Conservation (phyloP, 2,113 vertebrate species). For the Eretmochelys imbricata region DNA sequence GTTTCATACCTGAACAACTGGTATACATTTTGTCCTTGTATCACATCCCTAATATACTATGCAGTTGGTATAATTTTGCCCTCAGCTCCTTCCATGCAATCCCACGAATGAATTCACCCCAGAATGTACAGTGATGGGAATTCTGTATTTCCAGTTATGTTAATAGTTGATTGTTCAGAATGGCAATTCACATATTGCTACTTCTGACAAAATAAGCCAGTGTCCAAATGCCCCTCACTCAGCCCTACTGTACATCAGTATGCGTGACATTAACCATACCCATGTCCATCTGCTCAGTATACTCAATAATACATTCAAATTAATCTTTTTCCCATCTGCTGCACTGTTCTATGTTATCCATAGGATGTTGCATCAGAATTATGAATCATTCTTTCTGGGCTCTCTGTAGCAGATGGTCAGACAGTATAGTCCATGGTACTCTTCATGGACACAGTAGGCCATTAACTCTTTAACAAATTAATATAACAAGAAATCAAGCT, state of each 20-base stretch:
- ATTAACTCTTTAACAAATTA: constrained; percentile 19
- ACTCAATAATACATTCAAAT: background rate
- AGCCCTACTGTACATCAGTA: background rate
- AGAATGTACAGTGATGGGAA: fast-evolving
- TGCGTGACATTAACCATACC: background rate
- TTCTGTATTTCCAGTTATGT: background rate
- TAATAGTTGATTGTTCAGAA: background rate
- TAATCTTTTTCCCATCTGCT: constrained; percentile 32
- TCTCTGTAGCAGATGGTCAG: constrained; percentile 27
- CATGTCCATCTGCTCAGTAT: constrained; percentile 26
- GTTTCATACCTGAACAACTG: fast-evolving
- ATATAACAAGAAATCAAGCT: background rate
- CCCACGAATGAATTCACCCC: fast-evolving
- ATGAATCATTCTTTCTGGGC: constrained; percentile 19
- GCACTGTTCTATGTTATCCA: background rate
- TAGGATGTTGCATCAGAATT: constrained; percentile 19
- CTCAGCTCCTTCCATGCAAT: background rate
- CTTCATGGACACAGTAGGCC: background rate
- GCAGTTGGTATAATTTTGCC: background rate
- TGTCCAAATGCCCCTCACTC: background rate
- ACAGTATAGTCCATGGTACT: constrained; percentile 18
- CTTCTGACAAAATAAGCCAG: background rate
- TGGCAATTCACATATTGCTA: background rate
- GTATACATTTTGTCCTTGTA: background rate
- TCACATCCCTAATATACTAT: background rate